These are phyloP conservation scores for Nezara viridula DNA, from an alignment of 2,888 invertebrate species.

Conservation along the genomic window DNA sequence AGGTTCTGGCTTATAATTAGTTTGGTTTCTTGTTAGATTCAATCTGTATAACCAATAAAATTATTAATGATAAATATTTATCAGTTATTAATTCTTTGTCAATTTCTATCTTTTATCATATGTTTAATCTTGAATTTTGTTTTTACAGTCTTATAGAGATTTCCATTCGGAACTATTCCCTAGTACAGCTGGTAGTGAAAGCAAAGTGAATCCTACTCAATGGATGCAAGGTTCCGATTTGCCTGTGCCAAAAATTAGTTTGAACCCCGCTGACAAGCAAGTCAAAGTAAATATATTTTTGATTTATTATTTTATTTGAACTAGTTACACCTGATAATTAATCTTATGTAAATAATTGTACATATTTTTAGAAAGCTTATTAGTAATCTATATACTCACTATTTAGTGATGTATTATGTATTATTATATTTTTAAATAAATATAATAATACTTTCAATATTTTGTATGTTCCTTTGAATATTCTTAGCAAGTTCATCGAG, in stretches of 20 bases:
- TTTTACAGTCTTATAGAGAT: slow-evolving; percentile 85
- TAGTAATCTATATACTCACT: background rate
- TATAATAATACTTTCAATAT: background rate
- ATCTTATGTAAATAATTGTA: slow-evolving; percentile 48
- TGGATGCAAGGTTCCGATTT: slow-evolving; percentile 86
- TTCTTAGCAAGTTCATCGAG: slow-evolving; percentile 72
- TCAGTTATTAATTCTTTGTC: background rate
- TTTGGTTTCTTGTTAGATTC: background rate
- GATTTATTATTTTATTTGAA: background rate
- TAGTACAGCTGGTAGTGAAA: slow-evolving; percentile 85
- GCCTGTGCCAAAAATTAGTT: slow-evolving; percentile 84
- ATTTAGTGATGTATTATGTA: background rate
- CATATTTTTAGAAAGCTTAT: slow-evolving; percentile 47
- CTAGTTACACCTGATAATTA: background rate
- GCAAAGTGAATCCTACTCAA: slow-evolving; percentile 83
- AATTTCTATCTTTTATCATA: too few species aligned
- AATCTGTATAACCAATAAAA: background rate
- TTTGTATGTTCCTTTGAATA: slow-evolving; percentile 28
- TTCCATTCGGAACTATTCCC: slow-evolving; percentile 96
- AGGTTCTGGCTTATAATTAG: slow-evolving; percentile 62
- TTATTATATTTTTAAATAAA: slow-evolving; percentile 24
- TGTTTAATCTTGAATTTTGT: background rate
- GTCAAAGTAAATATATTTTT: slow-evolving; percentile 60
- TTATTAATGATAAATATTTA: background rate
- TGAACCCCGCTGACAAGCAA: slow-evolving; percentile 80